Evolutionary conservation across 2,888 invertebrate genomes (phyloP), one percentile per base, ranked within the genome.

Genomic region (Pristionchus entomophagus): DNA sequence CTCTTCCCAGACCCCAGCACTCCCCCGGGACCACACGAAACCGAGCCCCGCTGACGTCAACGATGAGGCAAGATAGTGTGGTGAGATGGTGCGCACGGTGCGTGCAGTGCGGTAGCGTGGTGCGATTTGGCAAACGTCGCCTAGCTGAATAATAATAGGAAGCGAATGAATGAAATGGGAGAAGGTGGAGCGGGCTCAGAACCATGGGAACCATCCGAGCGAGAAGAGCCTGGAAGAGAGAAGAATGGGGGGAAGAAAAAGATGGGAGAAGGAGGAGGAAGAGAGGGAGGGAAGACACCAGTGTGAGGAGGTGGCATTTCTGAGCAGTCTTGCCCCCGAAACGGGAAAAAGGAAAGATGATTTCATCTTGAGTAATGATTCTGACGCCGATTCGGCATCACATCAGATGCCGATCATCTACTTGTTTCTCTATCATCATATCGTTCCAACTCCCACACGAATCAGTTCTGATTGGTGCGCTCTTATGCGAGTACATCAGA

Each of bases 201-300:
- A 49, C 56, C 80, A 80, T 80, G 80, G 80, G 80, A 80, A 73
- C 73, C 73, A 73, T 73, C 73, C 41, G n/a, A 73, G 73, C 73
- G 73, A 80, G 51, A 51, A 22, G 73, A 41, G 59, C 8, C 12
- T 8, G 59, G 26, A 26, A 59, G 59, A 41, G 14, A 45, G 45
- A n/a, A 22, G 35, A 51, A 51, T 17, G 22, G 38, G 29, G 45
- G 78, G 22, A 51, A 14, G 22, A 51, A 19, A 19, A 32, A 51
- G 19, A 22, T 26, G 32, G 51, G 32, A 51, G 8, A 32, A 32
- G 78, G n/a, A 17, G 32, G 51, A 29, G 51, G n/a, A 32, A 32
- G 35, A 26, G 35, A 26, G 49, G 32, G 29, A 22, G 45, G n/a
- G 77, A 77, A 19, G 45, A 45, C 35, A 38, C 69, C 4, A 29